These are phyloP conservation scores for Drosophila sp. DNA, from an alignment of 1,140 invertebrate species.

Conservation along the genomic window DNA sequence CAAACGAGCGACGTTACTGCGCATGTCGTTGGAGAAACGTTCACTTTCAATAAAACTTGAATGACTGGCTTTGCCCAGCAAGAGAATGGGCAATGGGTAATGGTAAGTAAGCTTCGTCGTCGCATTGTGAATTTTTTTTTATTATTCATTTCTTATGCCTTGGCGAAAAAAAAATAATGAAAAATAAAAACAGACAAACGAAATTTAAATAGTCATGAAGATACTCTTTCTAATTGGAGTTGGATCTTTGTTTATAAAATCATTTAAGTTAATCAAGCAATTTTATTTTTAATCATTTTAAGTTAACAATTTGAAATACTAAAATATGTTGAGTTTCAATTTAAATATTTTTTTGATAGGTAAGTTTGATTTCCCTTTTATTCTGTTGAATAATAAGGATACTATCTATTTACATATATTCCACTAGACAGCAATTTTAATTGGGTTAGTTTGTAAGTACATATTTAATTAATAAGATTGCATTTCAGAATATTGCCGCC, in stretches of 20 bases:
- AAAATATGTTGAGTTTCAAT: too few species aligned
- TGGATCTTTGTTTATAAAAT: not conserved
- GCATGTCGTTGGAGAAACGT: slow-evolving; percentile 74
- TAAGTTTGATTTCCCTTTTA: too few species aligned
- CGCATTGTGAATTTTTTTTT: slow-evolving; percentile 33
- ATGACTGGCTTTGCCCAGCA: slow-evolving; percentile 73
- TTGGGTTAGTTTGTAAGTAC: too few species aligned
- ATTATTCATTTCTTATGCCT: too few species aligned
- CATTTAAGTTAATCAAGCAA: not conserved
- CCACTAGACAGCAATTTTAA: not conserved
- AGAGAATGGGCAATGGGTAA: slow-evolving; percentile 59
- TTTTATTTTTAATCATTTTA: not conserved
- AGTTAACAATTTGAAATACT: too few species aligned
- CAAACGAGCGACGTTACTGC: slow-evolving; percentile 22
- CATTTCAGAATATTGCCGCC: not conserved
- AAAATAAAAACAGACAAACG: slow-evolving; percentile 13
- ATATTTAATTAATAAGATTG: too few species aligned
- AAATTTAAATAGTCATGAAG: slow-evolving; percentile 18
- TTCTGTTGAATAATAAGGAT: too few species aligned
- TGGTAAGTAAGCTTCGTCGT: slow-evolving; percentile 39
- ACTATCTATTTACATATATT: too few species aligned
- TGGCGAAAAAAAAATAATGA: slow-evolving; percentile 4
- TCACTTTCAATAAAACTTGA: slow-evolving; percentile 82
- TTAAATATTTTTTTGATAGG: too few species aligned
- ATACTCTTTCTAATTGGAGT: not conserved